Evolutionary conservation across 2,797 vertebrate species (phyloP).

Genomic region (Clarias pachynema): DNA sequence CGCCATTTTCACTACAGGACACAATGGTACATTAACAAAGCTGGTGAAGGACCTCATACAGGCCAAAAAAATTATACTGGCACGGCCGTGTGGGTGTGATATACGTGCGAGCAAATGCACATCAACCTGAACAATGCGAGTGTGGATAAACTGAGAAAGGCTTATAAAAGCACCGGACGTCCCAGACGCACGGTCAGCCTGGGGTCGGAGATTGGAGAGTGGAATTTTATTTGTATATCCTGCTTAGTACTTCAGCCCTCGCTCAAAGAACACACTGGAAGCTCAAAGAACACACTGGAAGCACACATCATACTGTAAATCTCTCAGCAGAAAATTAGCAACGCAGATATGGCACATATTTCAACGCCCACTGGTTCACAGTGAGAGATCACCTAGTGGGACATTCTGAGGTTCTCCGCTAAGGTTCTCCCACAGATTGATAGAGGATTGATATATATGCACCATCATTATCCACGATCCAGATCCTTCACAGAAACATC

Average conservation of each 20-base stretch:
- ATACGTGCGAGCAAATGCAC: background rate
- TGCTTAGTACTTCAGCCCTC: conserved; percentile 32
- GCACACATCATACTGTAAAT: conserved; percentile 18
- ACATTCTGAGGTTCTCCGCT: background rate
- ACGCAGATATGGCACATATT: conserved; percentile 27
- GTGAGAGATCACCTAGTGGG: background rate
- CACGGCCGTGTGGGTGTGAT: background rate
- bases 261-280: conserved; percentile 11
- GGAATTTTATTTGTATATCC: conserved; percentile 56
- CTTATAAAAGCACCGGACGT: conserved; percentile 17
- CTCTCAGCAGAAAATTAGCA: conserved; percentile 4
- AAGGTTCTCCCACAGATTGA: background rate
- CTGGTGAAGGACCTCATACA: conserved; percentile 14
- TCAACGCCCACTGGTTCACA: background rate
- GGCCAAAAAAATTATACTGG: background rate
- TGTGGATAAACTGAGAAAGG: conserved; percentile 17
- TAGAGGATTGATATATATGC: background rate
- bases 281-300: conserved; percentile 3
- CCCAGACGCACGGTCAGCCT: background rate
- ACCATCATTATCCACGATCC: background rate
- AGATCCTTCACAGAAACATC: background rate
- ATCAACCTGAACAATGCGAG: background rate
- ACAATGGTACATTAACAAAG: background rate
- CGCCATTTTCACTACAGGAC: background rate
- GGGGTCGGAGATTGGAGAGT: conserved; percentile 12